phyloP scores from a whole-genome alignment of 2,797 vertebrate genomes.

The Pagetopsis macropterus region DNA sequence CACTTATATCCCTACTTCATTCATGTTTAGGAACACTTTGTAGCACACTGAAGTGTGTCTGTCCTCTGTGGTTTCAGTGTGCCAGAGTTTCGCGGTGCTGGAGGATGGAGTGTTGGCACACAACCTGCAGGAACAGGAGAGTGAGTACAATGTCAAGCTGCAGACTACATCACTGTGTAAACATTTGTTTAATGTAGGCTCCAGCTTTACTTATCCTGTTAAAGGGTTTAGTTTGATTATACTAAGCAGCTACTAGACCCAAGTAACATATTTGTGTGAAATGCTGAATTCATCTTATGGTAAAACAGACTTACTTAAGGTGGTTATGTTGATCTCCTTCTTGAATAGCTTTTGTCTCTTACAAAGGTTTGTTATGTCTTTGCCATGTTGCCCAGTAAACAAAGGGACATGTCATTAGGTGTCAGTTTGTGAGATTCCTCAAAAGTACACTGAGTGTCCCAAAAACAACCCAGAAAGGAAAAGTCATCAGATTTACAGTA shows the following conservation, averaged over 20 bases:
- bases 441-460: conserved; percentile 2
- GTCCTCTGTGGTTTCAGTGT: conserved; percentile 72
- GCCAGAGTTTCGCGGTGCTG: conserved; percentile 82
- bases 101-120: conserved; percentile 83
- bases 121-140: conserved; percentile 86
- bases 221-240: background rate
- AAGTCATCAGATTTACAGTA: conserved; percentile 2
- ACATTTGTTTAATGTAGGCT: background rate
- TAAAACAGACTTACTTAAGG: background rate
- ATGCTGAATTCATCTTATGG: background rate
- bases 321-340: background rate
- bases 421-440: conserved; percentile 15
- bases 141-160: conserved; percentile 68
- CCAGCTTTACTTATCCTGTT: background rate
- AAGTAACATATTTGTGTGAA: conserved; percentile 3
- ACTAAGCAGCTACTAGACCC: background rate
- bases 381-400: conserved; percentile 4
- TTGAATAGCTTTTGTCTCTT: background rate
- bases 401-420: conserved; percentile 16
- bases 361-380: background rate
- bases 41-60: conserved; percentile 29
- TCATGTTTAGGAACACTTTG: conserved; percentile 20
- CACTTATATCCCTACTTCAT: background rate
- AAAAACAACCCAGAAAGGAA: background rate
- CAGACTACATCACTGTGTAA: background rate